These are phyloP conservation scores for Auanema sp. DNA, from an alignment of 2,888 invertebrate species.

Conservation along the genomic window DNA sequence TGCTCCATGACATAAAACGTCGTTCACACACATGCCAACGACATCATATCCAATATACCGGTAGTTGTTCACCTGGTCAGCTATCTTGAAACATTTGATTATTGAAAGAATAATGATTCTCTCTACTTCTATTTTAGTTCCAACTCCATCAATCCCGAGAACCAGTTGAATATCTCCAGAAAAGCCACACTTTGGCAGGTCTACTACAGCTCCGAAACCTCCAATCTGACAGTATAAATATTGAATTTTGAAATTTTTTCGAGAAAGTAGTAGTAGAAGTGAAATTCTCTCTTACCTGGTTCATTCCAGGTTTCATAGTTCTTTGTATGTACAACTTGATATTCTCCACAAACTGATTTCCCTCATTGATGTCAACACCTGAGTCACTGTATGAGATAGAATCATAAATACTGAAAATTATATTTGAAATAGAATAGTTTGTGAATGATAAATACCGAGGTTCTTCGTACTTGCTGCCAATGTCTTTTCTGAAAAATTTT, in stretches of 20 bases:
- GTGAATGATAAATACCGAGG: constrained; percentile 11
- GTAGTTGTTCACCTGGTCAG: constrained; percentile 78
- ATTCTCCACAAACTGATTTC: constrained; percentile 79
- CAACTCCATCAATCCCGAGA: constrained; percentile 93
- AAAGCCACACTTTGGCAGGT: constrained; percentile 74
- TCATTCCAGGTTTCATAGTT: constrained; percentile 45
- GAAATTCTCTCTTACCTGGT: constrained; percentile 31
- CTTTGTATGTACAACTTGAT: constrained; percentile 77
- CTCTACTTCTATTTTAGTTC: constrained; percentile 86
- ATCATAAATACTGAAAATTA: background rate
- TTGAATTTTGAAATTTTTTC: background rate
- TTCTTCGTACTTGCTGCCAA: constrained; percentile 68
- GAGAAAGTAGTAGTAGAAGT: constrained; percentile 2
- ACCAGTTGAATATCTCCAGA: constrained; percentile 83
- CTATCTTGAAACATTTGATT: constrained; percentile 72
- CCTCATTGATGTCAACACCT: constrained; percentile 91
- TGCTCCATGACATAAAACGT: constrained; percentile 90
- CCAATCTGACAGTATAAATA: constrained; percentile 68
- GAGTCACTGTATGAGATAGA: constrained; percentile 77
- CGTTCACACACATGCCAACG: constrained; percentile 95
- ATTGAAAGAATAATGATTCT: background rate
- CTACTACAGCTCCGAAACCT: constrained; percentile 91
- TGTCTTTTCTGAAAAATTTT: constrained; percentile 83
- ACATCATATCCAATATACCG: constrained; percentile 88
- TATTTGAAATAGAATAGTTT: background rate